These are phyloP conservation scores for Manis crassicaudata DNA, from an alignment of 2,797 vertebrate species.

Conservation along the genomic window DNA sequence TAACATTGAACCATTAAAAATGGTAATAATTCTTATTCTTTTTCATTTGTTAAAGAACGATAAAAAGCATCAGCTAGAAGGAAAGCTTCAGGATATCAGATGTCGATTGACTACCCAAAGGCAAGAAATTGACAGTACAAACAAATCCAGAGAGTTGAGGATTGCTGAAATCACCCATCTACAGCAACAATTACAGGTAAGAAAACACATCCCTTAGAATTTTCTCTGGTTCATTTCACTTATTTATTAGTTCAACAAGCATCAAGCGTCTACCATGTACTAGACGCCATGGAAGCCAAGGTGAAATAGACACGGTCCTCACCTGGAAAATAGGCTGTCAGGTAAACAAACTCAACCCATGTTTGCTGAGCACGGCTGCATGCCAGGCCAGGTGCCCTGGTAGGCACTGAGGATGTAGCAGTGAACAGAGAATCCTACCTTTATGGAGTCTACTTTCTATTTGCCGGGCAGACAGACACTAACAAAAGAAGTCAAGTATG, in stretches of 20 bases:
- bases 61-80: slow-evolving; percentile 96
- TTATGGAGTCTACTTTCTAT: background rate
- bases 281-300: background rate
- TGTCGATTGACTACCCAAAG: slow-evolving; percentile 94
- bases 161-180: slow-evolving; percentile 97
- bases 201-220: background rate
- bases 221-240: background rate
- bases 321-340: background rate
- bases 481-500: background rate
- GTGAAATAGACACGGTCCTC: background rate
- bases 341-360: background rate
- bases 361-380: background rate
- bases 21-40: background rate
- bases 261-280: background rate
- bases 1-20: background rate
- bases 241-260: background rate
- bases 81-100: slow-evolving; percentile 97
- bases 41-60: slow-evolving; percentile 89
- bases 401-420: too few species aligned
- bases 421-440: background rate
- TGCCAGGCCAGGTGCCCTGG: rapidly evolving
- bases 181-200: slow-evolving; percentile 97
- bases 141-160: slow-evolving; percentile 94
- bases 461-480: background rate
- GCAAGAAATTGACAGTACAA: slow-evolving; percentile 97